phyloP scores from a whole-genome alignment of 2,797 vertebrate genomes.

The Neoniphon sammara region DNA sequence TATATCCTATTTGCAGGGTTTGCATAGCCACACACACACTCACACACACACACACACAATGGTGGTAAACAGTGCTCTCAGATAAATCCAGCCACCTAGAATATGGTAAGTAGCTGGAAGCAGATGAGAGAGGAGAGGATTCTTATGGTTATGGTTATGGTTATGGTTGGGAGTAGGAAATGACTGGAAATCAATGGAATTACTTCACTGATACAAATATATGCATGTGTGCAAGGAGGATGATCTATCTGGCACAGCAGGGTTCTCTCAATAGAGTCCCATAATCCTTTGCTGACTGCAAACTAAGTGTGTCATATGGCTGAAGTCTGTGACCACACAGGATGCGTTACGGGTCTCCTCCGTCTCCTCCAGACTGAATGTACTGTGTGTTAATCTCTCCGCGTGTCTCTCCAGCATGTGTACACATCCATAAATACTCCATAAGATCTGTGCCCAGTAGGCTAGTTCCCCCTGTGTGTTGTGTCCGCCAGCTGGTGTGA shows the following conservation, averaged over 20 bases:
- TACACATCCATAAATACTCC: slow-evolving; percentile 14
- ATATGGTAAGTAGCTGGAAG: slow-evolving; percentile 15
- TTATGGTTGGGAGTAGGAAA: slow-evolving; percentile 14
- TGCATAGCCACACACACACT: background rate
- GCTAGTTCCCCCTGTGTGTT: slow-evolving; percentile 19
- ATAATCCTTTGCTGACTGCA: slow-evolving; percentile 67
- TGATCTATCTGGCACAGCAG: slow-evolving; percentile 57
- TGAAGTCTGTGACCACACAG: slow-evolving; percentile 21
- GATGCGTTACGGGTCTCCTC: background rate
- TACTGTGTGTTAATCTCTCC: slow-evolving; percentile 40
- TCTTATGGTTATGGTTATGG: background rate
- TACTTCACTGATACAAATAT: slow-evolving; percentile 15
- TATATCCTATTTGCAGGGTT: slow-evolving; percentile 17
- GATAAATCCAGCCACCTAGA: slow-evolving; percentile 16
- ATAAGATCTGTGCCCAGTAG: slow-evolving; percentile 8
- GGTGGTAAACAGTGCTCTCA: background rate
- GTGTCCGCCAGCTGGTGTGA: slow-evolving; percentile 17
- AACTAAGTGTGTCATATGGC: slow-evolving; percentile 50
- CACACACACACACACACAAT: background rate
- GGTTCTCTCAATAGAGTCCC: slow-evolving; percentile 55
- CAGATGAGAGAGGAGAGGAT: background rate
- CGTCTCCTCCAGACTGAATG: background rate
- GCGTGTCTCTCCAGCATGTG: slow-evolving; percentile 30
- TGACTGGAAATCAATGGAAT: slow-evolving; percentile 23
- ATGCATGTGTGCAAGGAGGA: slow-evolving; percentile 42